Evolutionary conservation across 2,113 vertebrate genomes (phyloP), one percentile per base, ranked within the genome.

Genomic region (Theristicus caerulescens): DNA sequence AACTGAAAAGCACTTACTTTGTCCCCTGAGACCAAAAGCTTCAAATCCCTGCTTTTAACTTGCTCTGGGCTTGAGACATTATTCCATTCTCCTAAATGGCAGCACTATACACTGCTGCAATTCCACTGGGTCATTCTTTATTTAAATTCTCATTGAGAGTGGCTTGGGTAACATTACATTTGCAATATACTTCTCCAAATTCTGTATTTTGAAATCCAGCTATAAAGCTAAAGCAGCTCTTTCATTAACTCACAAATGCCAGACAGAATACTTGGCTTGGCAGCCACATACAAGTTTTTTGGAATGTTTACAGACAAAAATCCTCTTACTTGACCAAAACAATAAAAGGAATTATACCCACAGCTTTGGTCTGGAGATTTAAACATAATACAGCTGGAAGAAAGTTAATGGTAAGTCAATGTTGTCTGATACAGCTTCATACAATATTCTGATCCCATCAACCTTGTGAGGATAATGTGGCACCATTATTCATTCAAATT

Each of bases 41-140:
- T 81, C 82, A 88, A 80, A 69, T 93, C 47, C 82, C 57, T 52
- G 67, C 74, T 95, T 94, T 95, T 58, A 79, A 93, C 71, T 71
- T 72, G 49, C 78, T 86, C 49, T 77, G 49, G 46, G 91, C 82
- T 92, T 88, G 76, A 83, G 90, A 93, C 82, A 81, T 36, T 26
- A 96, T 82, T 95, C 86, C 59, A 62, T 87, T 86, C 91, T 96
- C 58, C 79, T 83, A 40, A 96, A 91, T 18, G 15, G 91, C 87
- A 86, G 89, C 74, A 65, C 59, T 82, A 87, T 42, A 49, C 67
- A 74, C 42, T 92, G 62, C 87, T 90, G 85, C 81, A 92, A 96
- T 95, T 90, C 96, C 91, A 86, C 79, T 67, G 95, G 91, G 91
- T 97, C 93, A 97, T 97, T 92, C 93, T 78, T 88, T 90, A 97